Base-by-base conservation (phyloP, 2,797 vertebrate species). In the Nyctibius grandis region DNA sequence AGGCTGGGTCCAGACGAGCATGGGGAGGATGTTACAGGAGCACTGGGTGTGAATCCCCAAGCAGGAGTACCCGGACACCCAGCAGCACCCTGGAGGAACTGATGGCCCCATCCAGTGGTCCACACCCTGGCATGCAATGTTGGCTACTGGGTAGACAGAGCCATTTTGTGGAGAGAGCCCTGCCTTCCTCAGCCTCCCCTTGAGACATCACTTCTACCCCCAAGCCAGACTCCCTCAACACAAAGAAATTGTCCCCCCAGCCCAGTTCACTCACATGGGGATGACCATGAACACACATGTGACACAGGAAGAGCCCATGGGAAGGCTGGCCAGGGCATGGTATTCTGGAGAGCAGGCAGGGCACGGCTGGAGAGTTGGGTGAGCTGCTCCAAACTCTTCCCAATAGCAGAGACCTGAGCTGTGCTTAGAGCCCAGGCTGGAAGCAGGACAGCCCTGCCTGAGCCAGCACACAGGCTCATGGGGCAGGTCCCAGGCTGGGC, bases 201-300 rank as follows among this genome's bases (percentile, higher is more conserved):
- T 63, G 47, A 33, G 38, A 36, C 12, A 8, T 17, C 44, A 28
- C 28, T 69, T 44, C 34, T 44, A 29, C 9, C 9, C 50, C 6
- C 16, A 34, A 15, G 9, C 34, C 56, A 60, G 47, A 23, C 11
- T 28, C 14, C 14, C 47, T 48, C 47, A 48, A 48, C 23, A 48
- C 47, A 48, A 48, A 48, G 23, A 25, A 23, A 48, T 48, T 48
- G 47, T 6, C 38, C 15, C 10, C 9, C 9, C 4, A 54, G 22
- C 19, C 29, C 75, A 47, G 44, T 33, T 60, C n/a, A 34, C 8
- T 7, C 18, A 4, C 4, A 4, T 3, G 6, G 21, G 23, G 45
- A 40, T 25, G 40, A 9, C n/a, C 1, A 0, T 23, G 34, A 21
- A 28, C 34, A 23, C 5, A 11, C 0, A 0, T n/a, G 34, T 33